Conservation (phyloP, 2,797 vertebrate genomes). For the Eleutherodactylus coqui region DNA sequence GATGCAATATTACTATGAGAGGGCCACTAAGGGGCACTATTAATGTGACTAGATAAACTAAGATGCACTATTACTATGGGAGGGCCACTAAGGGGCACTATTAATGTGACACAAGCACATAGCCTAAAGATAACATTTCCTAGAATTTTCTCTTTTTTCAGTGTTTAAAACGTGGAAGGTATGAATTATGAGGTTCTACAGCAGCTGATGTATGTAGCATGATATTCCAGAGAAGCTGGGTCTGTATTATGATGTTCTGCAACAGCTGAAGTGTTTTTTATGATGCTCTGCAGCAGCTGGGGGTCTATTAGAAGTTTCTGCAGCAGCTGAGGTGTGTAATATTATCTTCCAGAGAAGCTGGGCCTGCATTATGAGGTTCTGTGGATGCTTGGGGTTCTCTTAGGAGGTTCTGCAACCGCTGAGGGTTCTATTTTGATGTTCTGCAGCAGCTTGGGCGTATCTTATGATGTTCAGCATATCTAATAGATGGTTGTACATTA, state of each 20-base stretch:
- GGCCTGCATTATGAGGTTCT: neutral
- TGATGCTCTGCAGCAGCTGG: neutral
- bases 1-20: no score
- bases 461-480: neutral
- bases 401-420: neutral
- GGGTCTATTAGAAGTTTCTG: neutral
- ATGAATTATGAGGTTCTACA: neutral
- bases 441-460: neutral
- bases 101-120: no score
- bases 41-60: no score
- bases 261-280: neutral
- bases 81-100: no score
- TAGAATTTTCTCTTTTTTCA: no score
- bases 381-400: neutral
- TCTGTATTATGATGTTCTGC: neutral
- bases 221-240: neutral
- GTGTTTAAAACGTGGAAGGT: no score
- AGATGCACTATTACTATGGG: no score
- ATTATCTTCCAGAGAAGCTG: neutral
- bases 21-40: no score
- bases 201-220: neutral
- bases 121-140: no score
- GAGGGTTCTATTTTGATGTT: neutral
- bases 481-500: no score
- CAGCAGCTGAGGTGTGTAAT: constrained; percentile 5